These are phyloP conservation scores for Herpailurus yagouaroundi DNA, from an alignment of 2,113 vertebrate genomes.

Conservation along the genomic window DNA sequence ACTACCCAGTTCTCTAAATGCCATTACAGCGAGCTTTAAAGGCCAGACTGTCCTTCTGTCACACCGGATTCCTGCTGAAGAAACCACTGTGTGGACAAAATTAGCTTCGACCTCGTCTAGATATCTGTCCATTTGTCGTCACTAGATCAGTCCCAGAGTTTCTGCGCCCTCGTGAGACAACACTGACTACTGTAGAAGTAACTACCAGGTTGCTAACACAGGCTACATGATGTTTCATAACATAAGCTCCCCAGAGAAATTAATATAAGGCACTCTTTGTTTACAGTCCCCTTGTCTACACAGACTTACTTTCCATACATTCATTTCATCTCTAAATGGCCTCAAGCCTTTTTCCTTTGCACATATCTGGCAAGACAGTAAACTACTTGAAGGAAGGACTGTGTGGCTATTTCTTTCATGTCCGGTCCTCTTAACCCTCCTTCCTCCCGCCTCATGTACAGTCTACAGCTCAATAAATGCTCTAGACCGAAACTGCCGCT, in stretches of 20 bases:
- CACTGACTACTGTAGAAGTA: neutral
- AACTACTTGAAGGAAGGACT: neutral
- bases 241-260: slow-evolving; percentile 24
- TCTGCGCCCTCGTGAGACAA: neutral
- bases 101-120: neutral
- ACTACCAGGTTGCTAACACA: neutral
- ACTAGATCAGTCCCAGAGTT: neutral
- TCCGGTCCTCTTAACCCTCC: neutral
- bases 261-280: neutral
- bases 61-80: neutral
- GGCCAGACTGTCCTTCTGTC: neutral
- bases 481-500: neutral
- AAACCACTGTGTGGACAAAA: neutral
- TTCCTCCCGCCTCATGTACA: neutral
- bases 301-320: neutral
- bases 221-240: neutral
- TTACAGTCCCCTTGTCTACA: neutral
- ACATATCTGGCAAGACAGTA: neutral
- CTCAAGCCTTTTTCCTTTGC: neutral
- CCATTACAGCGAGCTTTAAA: neutral
- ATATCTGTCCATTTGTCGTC: neutral
- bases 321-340: neutral
- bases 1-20: neutral
- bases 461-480: neutral
- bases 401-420: neutral